phyloP scores from a whole-genome alignment of 2,888 invertebrate species.

The Limnephilus auricula region DNA sequence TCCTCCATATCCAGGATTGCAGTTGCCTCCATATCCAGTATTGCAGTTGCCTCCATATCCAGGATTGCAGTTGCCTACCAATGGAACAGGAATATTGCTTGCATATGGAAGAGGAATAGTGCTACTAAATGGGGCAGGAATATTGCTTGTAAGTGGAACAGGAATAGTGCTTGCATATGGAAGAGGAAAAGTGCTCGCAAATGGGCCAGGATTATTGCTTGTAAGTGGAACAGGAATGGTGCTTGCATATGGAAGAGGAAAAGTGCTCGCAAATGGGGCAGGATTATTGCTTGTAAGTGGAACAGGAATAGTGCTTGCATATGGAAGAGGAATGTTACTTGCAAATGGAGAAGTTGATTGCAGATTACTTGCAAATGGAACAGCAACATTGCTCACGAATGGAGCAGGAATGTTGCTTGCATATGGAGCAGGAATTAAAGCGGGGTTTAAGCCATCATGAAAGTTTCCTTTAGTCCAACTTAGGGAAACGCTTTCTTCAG shows the following conservation, averaged over 20 bases:
- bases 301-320: neutral
- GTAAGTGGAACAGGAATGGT: neutral
- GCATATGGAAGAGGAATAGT: neutral
- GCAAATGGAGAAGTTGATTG: no score
- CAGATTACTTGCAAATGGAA: no score
- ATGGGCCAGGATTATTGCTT: neutral
- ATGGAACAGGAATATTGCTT: neutral
- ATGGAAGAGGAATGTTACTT: neutral
- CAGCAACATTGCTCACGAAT: neutral
- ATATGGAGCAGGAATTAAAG: neutral
- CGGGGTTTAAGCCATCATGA: neutral
- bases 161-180: neutral
- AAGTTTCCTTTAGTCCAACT: neutral
- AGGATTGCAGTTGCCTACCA: neutral
- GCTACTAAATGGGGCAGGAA: neutral
- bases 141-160: no score
- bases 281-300: neutral
- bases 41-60: neutral
- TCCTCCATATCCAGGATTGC: neutral
- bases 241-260: neutral
- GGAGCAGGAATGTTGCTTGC: neutral
- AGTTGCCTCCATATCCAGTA: neutral
- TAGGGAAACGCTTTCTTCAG: neutral
- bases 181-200: neutral
- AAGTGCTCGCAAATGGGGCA: neutral